A percentile compares a stretch with the other conserved stretches of the same genome.
These are phyloP conservation scores for Momotus momota DNA, from an alignment of 2,797 vertebrate species.

Conservation along the genomic window DNA sequence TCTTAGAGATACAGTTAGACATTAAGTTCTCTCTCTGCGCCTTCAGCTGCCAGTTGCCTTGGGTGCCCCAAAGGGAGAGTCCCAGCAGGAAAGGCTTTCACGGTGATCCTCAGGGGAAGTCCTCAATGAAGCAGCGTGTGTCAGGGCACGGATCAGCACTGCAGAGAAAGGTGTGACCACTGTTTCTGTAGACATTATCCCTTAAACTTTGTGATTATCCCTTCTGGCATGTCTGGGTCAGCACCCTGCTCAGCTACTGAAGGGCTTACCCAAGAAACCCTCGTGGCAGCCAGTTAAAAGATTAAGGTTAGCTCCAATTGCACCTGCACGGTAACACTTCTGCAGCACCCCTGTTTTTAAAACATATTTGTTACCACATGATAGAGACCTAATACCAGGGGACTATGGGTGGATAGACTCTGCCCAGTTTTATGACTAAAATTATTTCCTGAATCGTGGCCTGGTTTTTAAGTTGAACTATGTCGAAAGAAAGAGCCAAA, in stretches of 20 bases:
- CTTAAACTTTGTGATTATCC: neutral
- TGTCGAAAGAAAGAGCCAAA: constrained; percentile 39
- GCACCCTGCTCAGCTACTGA: neutral
- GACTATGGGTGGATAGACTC: neutral
- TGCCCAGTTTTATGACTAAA: constrained; percentile 19
- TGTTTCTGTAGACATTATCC: neutral
- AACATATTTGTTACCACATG: neutral
- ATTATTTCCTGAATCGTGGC: neutral
- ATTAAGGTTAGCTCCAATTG: neutral
- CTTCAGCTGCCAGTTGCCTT: neutral
- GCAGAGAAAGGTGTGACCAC: neutral
- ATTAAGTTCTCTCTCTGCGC: neutral
- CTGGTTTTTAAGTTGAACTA: neutral
- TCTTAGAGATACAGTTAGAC: neutral
- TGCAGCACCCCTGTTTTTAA: neutral
- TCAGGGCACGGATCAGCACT: rapidly evolving
- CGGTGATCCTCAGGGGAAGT: neutral
- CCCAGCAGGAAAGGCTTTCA: neutral
- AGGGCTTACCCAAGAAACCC: neutral
- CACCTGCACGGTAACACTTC: neutral
- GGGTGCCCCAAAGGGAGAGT: neutral
- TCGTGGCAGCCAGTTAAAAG: neutral
- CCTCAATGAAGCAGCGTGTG: neutral
- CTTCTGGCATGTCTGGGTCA: neutral
- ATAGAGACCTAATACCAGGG: neutral